Base-by-base conservation (phyloP, 2,113 vertebrate species). In the Cryptomyrus ogoouensis region DNA sequence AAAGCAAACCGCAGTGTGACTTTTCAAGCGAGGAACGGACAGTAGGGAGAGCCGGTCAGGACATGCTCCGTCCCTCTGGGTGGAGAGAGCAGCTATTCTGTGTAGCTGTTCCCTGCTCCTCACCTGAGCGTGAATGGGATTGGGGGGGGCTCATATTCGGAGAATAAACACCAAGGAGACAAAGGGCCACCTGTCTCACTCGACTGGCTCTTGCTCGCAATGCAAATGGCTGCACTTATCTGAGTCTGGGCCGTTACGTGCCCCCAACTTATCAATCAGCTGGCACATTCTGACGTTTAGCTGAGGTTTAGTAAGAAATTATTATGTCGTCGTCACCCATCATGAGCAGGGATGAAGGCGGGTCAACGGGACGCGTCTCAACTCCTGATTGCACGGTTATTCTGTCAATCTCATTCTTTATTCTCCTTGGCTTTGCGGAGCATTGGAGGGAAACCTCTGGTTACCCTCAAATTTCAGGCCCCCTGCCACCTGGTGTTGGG, bases 171-270 rank as follows among this genome's bases (percentile, higher is more conserved):
- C 92, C 91, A 91, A 94, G 91, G 92, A 93, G 94, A 95, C 93
- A 94, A 94, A 94, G 91, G 89, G 89, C 93, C 94, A 94, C 94
- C 94, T 94, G 94, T 93, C 94, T 91, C 91, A 89, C 86, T 88
- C 91, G 93, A 95, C 95, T 94, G 95, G 94, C 95, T 95, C 95
- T 93, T 92, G 91, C 93, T 94, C 91, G 91, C 94, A 95, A 95
- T 94, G 93, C 94, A 95, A 95, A 95, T 93, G 94, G 92, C 88
- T 94, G 92, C 89, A 88, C 92, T 94, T 94, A 94, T 94, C 93
- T 95, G 93, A 83, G 19, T 93, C 92, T 88, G 92, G 90, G 93
- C 90, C 84, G 90, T 91, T 87, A 91, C 15, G 3, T 83, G 77
- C 42, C 15, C 42, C 77, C 35, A 9, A 9, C 39, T 8, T 44